These are phyloP conservation scores for Cistogaster globosa DNA, from an alignment of 2,888 invertebrate species.

Conservation along the genomic window DNA sequence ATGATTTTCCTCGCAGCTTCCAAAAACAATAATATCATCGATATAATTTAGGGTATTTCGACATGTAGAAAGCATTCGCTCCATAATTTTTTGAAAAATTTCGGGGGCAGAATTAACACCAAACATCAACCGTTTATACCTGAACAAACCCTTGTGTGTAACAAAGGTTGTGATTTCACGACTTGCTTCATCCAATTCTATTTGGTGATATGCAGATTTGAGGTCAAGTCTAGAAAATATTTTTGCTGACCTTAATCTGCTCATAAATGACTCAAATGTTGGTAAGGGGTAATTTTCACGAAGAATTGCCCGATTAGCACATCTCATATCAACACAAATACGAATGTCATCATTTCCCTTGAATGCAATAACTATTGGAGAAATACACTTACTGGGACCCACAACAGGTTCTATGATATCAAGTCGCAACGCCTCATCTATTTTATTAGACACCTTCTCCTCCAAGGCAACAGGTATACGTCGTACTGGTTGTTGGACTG, in stretches of 20 bases:
- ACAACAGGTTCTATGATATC: too few species aligned
- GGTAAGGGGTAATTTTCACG: constrained; percentile 65
- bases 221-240: constrained; percentile 77
- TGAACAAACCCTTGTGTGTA: constrained; percentile 70
- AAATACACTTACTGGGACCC: constrained; percentile 75
- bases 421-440: too few species aligned
- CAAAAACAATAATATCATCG: constrained; percentile 74
- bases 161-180: constrained; percentile 63
- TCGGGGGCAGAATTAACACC: constrained; percentile 77
- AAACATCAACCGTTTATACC: constrained; percentile 80
- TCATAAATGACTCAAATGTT: constrained; percentile 74
- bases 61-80: constrained; percentile 75
- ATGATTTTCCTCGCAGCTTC: constrained; percentile 39
- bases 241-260: constrained; percentile 71
- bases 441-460: too few species aligned
- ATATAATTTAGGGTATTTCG: constrained; percentile 74
- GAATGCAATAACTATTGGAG: constrained; percentile 72
- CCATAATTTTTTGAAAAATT: constrained; percentile 74
- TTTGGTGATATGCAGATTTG: constrained; percentile 75
- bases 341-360: constrained; percentile 56
- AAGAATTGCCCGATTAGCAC: constrained; percentile 45
- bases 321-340: constrained; percentile 49
- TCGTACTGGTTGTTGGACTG: too few species aligned
- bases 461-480: too few species aligned
- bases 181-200: constrained; percentile 69